Conservation (phyloP, 2,113 vertebrate species). For the Platysternon megacephalum region DNA sequence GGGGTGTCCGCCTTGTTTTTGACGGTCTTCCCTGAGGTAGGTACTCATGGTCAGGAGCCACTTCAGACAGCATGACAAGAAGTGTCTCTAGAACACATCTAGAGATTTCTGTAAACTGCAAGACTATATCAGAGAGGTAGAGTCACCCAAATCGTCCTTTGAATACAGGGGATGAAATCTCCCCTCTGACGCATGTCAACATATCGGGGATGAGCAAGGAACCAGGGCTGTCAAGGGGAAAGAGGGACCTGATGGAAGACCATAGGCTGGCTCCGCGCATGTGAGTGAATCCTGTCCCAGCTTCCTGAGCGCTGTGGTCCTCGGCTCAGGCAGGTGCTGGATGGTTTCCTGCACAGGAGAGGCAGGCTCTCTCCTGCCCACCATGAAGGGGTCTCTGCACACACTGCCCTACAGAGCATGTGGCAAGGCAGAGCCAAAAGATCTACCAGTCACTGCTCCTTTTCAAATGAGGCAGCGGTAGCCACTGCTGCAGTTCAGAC, state of each 20-base stretch:
- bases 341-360: background rate
- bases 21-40: background rate
- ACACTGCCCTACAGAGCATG: rapidly evolving
- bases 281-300: background rate
- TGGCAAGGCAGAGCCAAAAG: background rate
- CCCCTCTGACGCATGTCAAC: background rate
- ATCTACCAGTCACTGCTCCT: background rate
- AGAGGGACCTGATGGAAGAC: conserved; percentile 2
- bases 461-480: background rate
- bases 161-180: conserved; percentile 4
- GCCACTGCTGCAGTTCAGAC: background rate
- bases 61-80: background rate
- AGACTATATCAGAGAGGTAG: rapidly evolving
- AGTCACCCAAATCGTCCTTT: conserved; percentile 36
- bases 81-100: conserved; percentile 7
- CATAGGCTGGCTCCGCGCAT: background rate
- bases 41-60: background rate
- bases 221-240: background rate
- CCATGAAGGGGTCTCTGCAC: background rate
- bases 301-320: background rate
- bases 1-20: background rate
- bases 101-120: background rate
- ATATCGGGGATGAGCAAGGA: background rate
- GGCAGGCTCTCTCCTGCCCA: background rate
- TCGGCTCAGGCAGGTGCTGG: background rate